Conservation (phyloP, 2,797 vertebrate genomes). For the Columba guinea region DNA sequence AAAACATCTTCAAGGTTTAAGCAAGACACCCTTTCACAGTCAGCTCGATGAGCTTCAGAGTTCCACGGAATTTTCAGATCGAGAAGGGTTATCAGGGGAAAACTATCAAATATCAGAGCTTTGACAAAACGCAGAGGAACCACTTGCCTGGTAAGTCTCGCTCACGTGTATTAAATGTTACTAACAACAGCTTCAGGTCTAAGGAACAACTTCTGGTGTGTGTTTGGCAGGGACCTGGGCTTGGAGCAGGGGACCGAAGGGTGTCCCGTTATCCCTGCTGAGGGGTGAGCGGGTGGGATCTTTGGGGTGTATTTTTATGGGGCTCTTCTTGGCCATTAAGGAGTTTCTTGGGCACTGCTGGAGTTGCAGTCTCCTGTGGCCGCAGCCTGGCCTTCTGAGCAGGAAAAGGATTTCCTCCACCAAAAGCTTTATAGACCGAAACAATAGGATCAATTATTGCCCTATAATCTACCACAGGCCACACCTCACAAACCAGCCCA, state of each 20-base stretch:
- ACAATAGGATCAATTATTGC: not conserved
- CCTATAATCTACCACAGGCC: not conserved
- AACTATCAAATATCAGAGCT: not conserved
- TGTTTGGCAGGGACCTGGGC: not conserved
- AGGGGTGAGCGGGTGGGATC: not conserved
- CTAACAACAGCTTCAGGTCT: not conserved
- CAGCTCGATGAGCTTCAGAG: not conserved
- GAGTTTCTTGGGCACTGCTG: not conserved
- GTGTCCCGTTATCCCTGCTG: not conserved
- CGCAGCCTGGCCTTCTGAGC: not conserved
- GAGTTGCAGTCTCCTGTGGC: not conserved
- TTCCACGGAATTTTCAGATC: not conserved
- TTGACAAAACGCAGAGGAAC: not conserved
- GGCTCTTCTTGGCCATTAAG: not conserved
- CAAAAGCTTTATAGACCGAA: not conserved
- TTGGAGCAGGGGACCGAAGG: not conserved
- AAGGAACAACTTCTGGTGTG: not conserved
- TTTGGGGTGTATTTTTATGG: not conserved
- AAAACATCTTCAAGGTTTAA: not conserved
- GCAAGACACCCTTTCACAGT: not conserved
- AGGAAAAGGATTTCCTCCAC: not conserved
- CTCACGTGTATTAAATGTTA: not conserved
- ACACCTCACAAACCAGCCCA: not conserved
- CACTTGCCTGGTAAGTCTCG: not conserved
- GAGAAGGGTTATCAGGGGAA: not conserved